Evolutionary conservation across 2,113 vertebrate genomes (phyloP).

Genomic region (Ranitomeya imitator): DNA sequence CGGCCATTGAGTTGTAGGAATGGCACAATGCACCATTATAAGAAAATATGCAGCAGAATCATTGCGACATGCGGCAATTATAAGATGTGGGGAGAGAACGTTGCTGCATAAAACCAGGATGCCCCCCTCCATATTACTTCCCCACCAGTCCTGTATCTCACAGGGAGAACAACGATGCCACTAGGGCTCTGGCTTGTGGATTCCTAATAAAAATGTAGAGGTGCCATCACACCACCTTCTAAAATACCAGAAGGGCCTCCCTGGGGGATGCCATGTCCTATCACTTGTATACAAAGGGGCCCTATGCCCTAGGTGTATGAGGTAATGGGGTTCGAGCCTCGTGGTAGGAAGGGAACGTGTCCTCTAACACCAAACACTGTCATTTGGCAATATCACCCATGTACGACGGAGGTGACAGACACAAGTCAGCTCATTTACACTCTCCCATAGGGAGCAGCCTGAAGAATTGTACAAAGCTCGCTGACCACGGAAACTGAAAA

Average conservation of each 20-base stretch:
- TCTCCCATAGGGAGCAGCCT: conserved; percentile 54
- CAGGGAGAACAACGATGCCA: background rate
- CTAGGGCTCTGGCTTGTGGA: background rate
- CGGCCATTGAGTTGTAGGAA: too few species aligned
- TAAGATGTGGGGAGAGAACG: too few species aligned
- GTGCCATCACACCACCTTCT: background rate
- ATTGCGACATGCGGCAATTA: too few species aligned
- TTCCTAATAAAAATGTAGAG: background rate
- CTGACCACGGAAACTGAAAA: background rate
- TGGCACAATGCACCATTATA: too few species aligned
- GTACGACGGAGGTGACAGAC: background rate
- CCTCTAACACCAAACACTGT: background rate
- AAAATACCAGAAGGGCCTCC: background rate
- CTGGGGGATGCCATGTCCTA: background rate
- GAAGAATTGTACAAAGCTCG: conserved; percentile 15
- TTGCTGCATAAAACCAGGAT: background rate
- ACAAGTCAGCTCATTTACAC: conserved; percentile 10
- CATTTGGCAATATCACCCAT: background rate
- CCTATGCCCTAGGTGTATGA: background rate
- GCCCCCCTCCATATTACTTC: background rate
- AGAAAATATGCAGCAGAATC: too few species aligned
- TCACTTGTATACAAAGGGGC: background rate
- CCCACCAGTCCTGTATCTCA: background rate
- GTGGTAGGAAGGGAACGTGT: background rate
- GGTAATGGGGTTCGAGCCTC: conserved; percentile 9